Base-by-base conservation (phyloP, 2,113 vertebrate genomes). In the Trochalopteron elliotii region DNA sequence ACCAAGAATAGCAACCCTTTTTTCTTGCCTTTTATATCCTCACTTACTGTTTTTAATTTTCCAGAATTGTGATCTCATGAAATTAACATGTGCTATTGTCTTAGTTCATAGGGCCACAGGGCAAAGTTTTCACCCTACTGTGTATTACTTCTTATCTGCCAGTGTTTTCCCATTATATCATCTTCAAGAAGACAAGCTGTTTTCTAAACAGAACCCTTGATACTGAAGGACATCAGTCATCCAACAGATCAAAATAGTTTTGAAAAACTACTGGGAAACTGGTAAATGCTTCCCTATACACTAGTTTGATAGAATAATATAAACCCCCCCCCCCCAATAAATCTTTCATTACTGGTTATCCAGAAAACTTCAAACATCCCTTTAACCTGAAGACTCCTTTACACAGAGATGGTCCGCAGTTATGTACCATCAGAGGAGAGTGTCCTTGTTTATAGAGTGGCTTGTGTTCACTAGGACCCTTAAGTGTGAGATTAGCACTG, bases 291-390 rank as follows among this genome's bases (percentile, higher is more conserved):
- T 83, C 7, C 5, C 1, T 7, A 40, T 28, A 4, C 63, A 31
- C 11, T 20, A 70, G 21, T 39, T 11, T 33, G 8, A 37, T 42
- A 56, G 30, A 13, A 57, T 17, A 31, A 31, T 24, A 22, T 31
- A 13, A n/a, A 3, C 37, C 37, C n/a, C n/a, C n/a, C n/a, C n/a
- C n/a, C n/a, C 2, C 8, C 5, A 21, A 22, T 2, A 10, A 9
- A 1, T 21, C 13, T 79, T 90, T 83, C 22, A 9, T 35, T 78
- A 22, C 4, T 40, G 5, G 3, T 44, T 76, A 37, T 56, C 24
- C 13, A 45, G 13, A 76, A 37, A 11, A 45, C 7, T 42, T 74
- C 12, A 42, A 57, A 45, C 4, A 52, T 1, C 0, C 2, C 10
- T 70, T 84, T 37, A 75, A 60, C 18, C 31, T 55, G 8, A 92